Conservation (phyloP, 2,113 vertebrate species). For the Sebastes schlegelii region DNA sequence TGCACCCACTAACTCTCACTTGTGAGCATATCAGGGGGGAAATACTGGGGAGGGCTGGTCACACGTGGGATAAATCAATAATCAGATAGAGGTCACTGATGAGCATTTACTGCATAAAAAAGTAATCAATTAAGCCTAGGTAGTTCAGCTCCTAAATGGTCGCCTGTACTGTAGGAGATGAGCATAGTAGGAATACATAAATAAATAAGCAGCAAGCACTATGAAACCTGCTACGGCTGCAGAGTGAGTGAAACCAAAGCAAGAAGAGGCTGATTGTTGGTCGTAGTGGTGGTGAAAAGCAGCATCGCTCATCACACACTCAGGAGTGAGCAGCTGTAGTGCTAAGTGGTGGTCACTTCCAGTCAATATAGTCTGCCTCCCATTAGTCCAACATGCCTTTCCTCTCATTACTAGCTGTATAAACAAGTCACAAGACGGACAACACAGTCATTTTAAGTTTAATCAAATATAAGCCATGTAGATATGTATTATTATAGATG, state of each 20-base stretch:
- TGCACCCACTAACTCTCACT: slow-evolving; percentile 9
- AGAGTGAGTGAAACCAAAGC: slow-evolving; percentile 43
- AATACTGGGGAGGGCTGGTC: neutral
- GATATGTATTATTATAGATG: no score
- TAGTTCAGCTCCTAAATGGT: slow-evolving; percentile 10
- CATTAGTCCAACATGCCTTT: slow-evolving; percentile 18
- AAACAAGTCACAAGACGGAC: neutral
- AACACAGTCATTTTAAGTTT: neutral
- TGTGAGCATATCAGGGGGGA: neutral
- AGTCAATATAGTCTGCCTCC: slow-evolving; percentile 21
- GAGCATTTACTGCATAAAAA: slow-evolving; percentile 43
- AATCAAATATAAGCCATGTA: neutral
- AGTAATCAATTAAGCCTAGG: slow-evolving; percentile 27
- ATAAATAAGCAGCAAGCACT: slow-evolving; percentile 59
- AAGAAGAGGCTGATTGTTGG: slow-evolving; percentile 19
- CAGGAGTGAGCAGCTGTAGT: neutral
- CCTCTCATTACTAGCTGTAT: neutral
- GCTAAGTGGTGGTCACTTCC: slow-evolving; percentile 26
- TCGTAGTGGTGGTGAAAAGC: slow-evolving; percentile 33
- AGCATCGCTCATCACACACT: slow-evolving; percentile 32
- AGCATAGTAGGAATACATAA: slow-evolving; percentile 54
- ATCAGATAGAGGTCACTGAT: slow-evolving; percentile 34
- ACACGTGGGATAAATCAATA: slow-evolving; percentile 40
- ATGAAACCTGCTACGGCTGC: slow-evolving; percentile 34
- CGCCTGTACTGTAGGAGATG: slow-evolving; percentile 14